Base-by-base conservation (phyloP, 2,888 invertebrate species). In the Entomobrya proxima region DNA sequence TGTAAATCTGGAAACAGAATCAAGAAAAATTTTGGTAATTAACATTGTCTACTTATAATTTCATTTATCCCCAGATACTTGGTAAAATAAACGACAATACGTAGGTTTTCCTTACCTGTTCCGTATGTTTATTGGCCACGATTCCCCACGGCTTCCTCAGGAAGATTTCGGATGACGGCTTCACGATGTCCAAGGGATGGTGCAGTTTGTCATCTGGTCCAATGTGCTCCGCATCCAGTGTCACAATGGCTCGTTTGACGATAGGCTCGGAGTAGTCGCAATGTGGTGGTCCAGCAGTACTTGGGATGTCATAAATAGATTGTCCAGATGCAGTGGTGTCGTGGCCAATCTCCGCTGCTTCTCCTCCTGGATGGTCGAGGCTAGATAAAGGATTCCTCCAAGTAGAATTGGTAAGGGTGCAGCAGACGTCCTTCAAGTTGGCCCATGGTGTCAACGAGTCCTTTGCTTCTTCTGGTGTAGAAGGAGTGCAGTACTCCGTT, bases 1-100 rank as follows among this genome's bases (percentile, higher is more conserved):
- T 15, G 47, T 67, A 83, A 50, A 89, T 37, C 87, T 88, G 58
- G n/a, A n/a, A n/a, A n/a, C n/a, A n/a, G n/a, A n/a, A n/a, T n/a
- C n/a, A n/a, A n/a, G n/a, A n/a, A n/a, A n/a, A n/a, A n/a, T n/a
- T n/a, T n/a, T n/a, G n/a, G n/a, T n/a, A n/a, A 15, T 75, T 74
- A 21, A 6, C 18, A 52, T 4, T 52, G 2, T 4, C 18, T 52
- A n/a, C n/a, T n/a, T n/a, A n/a, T n/a, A n/a, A n/a, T n/a, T n/a
- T n/a, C n/a, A n/a, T n/a, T n/a, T n/a, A n/a, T n/a, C n/a, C n/a
- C n/a, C n/a, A n/a, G n/a, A n/a, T n/a, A n/a, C n/a, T n/a, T n/a
- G n/a, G n/a, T n/a, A n/a, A n/a, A 21, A 4, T 52, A 3, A 2
- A 52, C 4, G 21, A 21, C 18, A 11, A 18, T 18, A 21, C 11